Evolutionary conservation across 2,797 vertebrate genomes (phyloP).

Genomic region (Tragelaphus eurycerus): DNA sequence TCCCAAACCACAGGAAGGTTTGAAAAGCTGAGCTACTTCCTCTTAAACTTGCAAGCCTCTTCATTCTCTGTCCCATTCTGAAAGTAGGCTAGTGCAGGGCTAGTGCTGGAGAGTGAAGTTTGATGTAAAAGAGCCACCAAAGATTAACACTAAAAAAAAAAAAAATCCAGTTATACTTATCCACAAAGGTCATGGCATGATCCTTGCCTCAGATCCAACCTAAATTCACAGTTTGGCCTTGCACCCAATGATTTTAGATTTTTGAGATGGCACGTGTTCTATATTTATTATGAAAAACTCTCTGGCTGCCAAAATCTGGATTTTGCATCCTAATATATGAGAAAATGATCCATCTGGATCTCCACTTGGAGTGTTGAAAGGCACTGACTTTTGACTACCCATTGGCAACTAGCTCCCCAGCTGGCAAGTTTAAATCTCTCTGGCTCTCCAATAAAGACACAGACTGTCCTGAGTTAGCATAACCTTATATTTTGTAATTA

Average conservation of each 20-base stretch:
- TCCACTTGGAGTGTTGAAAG: not conserved
- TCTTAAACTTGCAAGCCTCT: not conserved
- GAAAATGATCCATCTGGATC: not conserved
- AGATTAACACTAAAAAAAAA: not conserved
- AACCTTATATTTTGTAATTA: not conserved
- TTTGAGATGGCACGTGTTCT: not conserved
- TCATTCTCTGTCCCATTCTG: not conserved
- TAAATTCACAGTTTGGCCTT: not conserved
- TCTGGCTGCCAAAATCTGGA: not conserved
- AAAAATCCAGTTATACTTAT: not conserved
- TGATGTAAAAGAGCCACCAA: not conserved
- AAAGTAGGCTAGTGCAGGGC: not conserved
- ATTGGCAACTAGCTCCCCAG: not conserved
- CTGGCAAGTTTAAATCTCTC: not conserved
- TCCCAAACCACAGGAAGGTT: not conserved
- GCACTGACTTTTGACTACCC: not conserved
- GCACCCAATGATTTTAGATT: not conserved
- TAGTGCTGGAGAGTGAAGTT: fast-evolving
- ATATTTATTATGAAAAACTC: not conserved
- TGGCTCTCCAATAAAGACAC: not conserved
- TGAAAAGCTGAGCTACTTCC: not conserved
- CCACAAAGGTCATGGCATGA: not conserved
- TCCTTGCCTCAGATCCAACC: not conserved
- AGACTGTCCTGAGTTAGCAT: not conserved
- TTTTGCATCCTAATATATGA: not conserved